Conservation (phyloP, 2,888 invertebrate genomes). For the Arctia plantaginis region DNA sequence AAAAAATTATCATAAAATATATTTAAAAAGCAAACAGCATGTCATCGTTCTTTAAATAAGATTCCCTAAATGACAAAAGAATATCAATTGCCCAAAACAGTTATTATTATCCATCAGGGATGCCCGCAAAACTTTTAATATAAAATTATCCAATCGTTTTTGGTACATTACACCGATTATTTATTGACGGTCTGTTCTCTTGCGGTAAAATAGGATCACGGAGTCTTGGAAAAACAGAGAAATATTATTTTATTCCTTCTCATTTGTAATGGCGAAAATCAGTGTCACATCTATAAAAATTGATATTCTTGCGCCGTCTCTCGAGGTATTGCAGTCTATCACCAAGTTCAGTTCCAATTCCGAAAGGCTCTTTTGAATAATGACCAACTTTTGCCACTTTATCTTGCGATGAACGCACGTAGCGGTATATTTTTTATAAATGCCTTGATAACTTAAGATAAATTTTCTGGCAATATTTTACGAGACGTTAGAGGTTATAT, state of each 20-base stretch:
- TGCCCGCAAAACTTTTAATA: background rate
- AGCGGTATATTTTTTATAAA: conserved; percentile 21
- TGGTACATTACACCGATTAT: conserved; percentile 8
- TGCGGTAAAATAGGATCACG: background rate
- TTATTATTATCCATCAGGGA: background rate
- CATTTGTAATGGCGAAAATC: background rate
- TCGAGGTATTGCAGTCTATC: background rate
- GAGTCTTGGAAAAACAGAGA: background rate
- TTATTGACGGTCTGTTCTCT: background rate
- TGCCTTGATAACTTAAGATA: conserved; percentile 15
- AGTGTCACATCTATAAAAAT: background rate
- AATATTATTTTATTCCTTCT: background rate
- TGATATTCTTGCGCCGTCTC: background rate
- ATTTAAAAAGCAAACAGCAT: background rate
- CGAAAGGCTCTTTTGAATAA: conserved; percentile 32
- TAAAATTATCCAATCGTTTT: background rate
- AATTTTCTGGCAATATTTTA: conserved; percentile 19
- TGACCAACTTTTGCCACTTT: conserved; percentile 29
- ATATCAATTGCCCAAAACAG: conserved; percentile 3
- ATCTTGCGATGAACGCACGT: conserved; percentile 27
- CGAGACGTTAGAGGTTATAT: background rate
- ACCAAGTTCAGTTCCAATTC: background rate
- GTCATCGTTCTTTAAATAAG: background rate
- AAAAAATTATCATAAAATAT: background rate
- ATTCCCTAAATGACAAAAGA: background rate